Base-by-base conservation (phyloP, 2,113 vertebrate species). In the Rhinoderma darwinii region DNA sequence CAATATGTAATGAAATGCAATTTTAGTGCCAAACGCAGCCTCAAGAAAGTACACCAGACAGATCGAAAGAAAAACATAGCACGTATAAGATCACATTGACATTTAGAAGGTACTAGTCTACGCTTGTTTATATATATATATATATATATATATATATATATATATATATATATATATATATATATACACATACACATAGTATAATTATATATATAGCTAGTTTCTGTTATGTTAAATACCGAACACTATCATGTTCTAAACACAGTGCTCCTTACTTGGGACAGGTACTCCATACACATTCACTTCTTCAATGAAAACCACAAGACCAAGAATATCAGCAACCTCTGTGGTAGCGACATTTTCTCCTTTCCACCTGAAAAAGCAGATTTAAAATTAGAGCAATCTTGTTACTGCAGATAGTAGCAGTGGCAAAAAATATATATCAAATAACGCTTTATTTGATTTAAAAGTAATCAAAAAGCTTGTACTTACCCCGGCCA, bases 361-460 rank as follows among this genome's bases (percentile, higher is more conserved):
- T 91, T 98, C 97, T 47, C 96, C 97, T 94, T 97, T 98, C 97
- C 96, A 97, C 87, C 97, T 98, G 88, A 79, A 81, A 83, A 74
- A 51, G 11, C n/a, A 78, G 8, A 72, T 72, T 37, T 41, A 25
- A 22, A 72, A 0, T 39, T 41, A 18, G 35, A 72, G 27, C 61
- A 32, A 32, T 66, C 4, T 30, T 66, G 4, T 32, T 12, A 10
- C 59, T 27, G n/a, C 7, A 61, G 1, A n/a, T n/a, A n/a, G n/a
- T n/a, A n/a, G n/a, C n/a, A 27, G 59, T 61, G 5, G 4, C 7
- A 27, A 12, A 63, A 14, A 27, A 30, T 63, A 27, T n/a, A n/a
- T n/a, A n/a, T n/a, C n/a, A n/a, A n/a, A n/a, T n/a, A n/a, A n/a
- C n/a, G n/a, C n/a, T n/a, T n/a, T n/a, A n/a, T n/a, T n/a, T n/a